Conservation (phyloP, 2,113 vertebrate genomes). For the Podilymbus podiceps region DNA sequence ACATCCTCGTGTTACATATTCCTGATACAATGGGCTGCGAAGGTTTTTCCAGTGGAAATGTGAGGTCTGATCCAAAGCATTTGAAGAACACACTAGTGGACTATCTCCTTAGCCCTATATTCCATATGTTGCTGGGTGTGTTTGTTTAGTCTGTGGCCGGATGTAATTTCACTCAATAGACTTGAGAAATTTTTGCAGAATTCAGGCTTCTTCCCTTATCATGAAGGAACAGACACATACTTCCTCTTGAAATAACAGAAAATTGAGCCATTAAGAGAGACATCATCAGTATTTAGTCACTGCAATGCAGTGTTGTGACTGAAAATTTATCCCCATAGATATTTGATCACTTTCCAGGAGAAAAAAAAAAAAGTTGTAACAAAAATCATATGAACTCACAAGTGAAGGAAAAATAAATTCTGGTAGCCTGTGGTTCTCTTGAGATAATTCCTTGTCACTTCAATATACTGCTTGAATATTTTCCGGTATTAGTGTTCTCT, state of each 20-base stretch:
- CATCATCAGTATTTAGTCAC: not conserved
- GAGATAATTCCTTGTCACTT: conserved; percentile 34
- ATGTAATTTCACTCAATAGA: conserved; percentile 24
- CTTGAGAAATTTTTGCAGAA: conserved; percentile 58
- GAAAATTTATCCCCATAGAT: conserved; percentile 16
- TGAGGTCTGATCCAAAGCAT: not conserved
- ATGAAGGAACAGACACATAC: conserved; percentile 13
- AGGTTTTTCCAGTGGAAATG: conserved; percentile 10
- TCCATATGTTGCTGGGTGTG: not conserved
- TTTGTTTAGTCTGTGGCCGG: conserved; percentile 44
- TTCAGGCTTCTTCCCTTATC: conserved; percentile 49
- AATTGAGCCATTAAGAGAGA: conserved; percentile 11
- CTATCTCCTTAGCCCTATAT: not conserved
- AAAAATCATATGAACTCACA: not conserved
- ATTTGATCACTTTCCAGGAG: conserved; percentile 1
- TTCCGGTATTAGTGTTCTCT: conserved; percentile 14
- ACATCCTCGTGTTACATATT: conserved; percentile 15
- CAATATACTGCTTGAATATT: not conserved
- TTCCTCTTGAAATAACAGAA: conserved; percentile 62
- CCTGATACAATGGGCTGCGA: not conserved
- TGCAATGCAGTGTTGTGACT: conserved; percentile 6
- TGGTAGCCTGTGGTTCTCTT: conserved; percentile 15
- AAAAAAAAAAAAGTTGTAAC: not conserved
- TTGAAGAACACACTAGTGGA: not conserved
- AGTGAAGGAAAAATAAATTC: conserved; percentile 38